Evolutionary conservation across 2,113 vertebrate species (phyloP), one percentile per base, ranked within the genome.

Genomic region (Emydocephalus ijimae): DNA sequence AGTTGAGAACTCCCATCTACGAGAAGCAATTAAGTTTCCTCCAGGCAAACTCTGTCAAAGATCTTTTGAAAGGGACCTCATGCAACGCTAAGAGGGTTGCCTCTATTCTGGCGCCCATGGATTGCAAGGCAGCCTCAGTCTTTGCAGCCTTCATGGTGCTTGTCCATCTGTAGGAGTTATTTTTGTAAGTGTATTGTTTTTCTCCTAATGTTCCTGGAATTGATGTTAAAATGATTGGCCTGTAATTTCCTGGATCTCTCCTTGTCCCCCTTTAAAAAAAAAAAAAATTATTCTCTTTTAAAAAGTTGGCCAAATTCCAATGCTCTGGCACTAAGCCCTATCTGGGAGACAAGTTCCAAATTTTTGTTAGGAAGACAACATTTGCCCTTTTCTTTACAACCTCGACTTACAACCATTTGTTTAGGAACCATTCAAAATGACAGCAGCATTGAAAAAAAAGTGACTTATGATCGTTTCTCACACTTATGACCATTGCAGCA

Each of bases 1-100:
- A 26, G 24, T 64, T 0, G 48, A 50, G 48, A 50, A 18, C n/a
- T 9, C 34, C 69, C 34, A 21, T 21, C 6, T 20, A 21, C 2
- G 7, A 18, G 18, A 18, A 18, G 18, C 69, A 81, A 39, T 39
- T 81, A 8, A 39, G 34, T 81, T 81, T 39, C 39, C 6, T 81
- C 69, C 18, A 21, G 69, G 34, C 6, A 8, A 39, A 9, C n/a
- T 81, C n/a, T 6, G 64, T 74, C 64, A 74, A 18, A 74, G 69
- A 34, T 5, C n/a, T 34, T 74, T 74, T 7, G 69, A 74, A 74
- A 74, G 15, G 7, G 15, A 74, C 39, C 18, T 15, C n/a, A 74
- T 18, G 1, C 15, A 3, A 74, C 2, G 2, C 12, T 2, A 15
- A n/a, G 1, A n/a, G 64, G 29, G 2, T 6, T 15, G 29, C n/a